phyloP scores from a whole-genome alignment of 2,888 invertebrate genomes.

The Nemoura dubitans region DNA sequence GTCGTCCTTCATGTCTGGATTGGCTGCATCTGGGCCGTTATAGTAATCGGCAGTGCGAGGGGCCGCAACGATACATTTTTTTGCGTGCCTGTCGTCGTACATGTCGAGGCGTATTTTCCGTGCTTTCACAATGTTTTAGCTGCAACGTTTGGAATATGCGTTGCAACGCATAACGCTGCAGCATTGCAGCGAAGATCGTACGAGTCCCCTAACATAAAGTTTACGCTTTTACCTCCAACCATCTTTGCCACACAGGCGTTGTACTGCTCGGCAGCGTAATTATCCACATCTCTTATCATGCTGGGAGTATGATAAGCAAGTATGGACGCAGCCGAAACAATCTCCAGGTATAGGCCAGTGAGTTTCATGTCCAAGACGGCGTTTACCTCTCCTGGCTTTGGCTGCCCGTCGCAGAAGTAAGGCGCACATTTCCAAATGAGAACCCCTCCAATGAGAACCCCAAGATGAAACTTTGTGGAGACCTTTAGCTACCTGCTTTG shows the following conservation, averaged over 20 bases:
- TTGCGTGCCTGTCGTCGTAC: neutral
- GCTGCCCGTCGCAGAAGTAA: slow-evolving; percentile 41
- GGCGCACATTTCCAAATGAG: slow-evolving; percentile 39
- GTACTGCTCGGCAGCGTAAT: slow-evolving; percentile 37
- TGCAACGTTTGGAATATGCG: neutral
- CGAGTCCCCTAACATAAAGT: slow-evolving; percentile 39
- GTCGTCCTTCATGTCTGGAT: neutral
- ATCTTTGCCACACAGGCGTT: slow-evolving; percentile 41
- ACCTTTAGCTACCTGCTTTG: no score
- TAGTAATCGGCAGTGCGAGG: neutral
- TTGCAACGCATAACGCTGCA: slow-evolving; percentile 24
- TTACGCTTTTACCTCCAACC: slow-evolving; percentile 45
- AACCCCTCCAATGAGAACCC: no score
- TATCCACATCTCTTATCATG: slow-evolving; percentile 44
- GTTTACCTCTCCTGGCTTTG: slow-evolving; percentile 42
- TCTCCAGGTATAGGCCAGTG: slow-evolving; percentile 42
- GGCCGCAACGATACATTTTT: neutral
- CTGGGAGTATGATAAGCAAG: slow-evolving; percentile 41
- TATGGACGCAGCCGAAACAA: slow-evolving; percentile 37
- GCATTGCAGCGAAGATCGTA: slow-evolving; percentile 44
- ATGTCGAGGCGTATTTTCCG: neutral
- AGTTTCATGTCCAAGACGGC: slow-evolving; percentile 24
- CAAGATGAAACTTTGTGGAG: no score
- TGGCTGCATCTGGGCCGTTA: slow-evolving; percentile 4
- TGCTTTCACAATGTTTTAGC: neutral